A percentile compares a stretch with the other conserved stretches of the same genome.
Conservation (phyloP, 2,797 vertebrate genomes). For the Muraenolepis orangiensis region DNA sequence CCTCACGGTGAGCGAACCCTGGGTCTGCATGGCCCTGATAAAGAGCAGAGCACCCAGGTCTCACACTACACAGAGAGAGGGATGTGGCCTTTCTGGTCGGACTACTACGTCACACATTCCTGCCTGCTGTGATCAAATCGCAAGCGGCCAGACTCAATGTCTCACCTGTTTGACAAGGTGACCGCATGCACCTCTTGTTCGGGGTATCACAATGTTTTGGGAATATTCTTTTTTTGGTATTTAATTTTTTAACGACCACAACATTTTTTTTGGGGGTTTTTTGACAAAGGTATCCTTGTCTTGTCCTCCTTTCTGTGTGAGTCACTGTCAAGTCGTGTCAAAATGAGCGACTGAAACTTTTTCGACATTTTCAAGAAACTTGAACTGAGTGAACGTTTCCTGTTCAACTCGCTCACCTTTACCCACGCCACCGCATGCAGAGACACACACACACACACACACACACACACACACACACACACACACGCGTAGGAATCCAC, state of each 20-base stretch:
- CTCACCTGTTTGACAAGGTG: neutral
- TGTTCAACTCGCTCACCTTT: neutral
- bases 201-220: neutral
- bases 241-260: neutral
- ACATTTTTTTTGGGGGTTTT: neutral
- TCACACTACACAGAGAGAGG: slow-evolving; percentile 7
- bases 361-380: neutral
- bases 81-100: slow-evolving; percentile 33
- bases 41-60: neutral
- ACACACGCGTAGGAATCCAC: neutral
- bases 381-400: neutral
- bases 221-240: neutral
- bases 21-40: neutral
- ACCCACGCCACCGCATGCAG: neutral
- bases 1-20: neutral
- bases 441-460: neutral
- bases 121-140: slow-evolving; percentile 7
- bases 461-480: neutral
- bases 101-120: slow-evolving; percentile 41
- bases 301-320: neutral
- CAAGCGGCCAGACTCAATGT: neutral
- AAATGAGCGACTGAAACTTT: too few relatives aligned
- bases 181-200: neutral
- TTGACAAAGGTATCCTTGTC: neutral
- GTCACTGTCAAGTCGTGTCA: too few relatives aligned